Base-by-base conservation (phyloP, 2,888 invertebrate genomes). In the Doris montereyensis region DNA sequence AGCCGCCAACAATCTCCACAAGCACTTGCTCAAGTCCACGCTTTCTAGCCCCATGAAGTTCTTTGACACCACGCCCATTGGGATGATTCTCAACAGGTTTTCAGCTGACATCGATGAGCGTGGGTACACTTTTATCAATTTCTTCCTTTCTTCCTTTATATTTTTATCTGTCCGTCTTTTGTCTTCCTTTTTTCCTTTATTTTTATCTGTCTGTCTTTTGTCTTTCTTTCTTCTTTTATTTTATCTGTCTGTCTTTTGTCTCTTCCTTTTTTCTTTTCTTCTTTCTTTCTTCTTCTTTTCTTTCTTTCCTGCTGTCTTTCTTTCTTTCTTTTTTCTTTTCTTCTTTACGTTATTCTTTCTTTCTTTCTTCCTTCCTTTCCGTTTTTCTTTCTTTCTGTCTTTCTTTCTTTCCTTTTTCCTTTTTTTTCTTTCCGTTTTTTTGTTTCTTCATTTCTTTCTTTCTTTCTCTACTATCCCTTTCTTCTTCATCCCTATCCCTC, bases 1-100 rank as follows among this genome's bases (percentile, higher is more conserved):
- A 78, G 94, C 94, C 2, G 93, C 94, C 0, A 93, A 92, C 58
- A 89, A 86, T 10, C 90, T 94, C 65, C 89, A 89, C 77, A 84
- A 86, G 76, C 73, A 78, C 2, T 83, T 88, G 35, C 84, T 88
- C 72, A 77, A 79, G 41, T 86, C 86, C 58, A 86, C 87, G 57
- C 71, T 89, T 70, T 78, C 81, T 0, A 86, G 87, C 52, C 87
- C 88, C 1, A 89, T 89, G 88, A 85, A 82, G 75, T 91, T 89
- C 84, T 91, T 89, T 84, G 91, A 89, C 76, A 88, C 84, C 35
- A 91, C 87, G 13, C 88, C 91, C 1, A 84, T 88, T 30, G 91
- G 90, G 2, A 85, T 89, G 67, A 88, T 90, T 28, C 83, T 91
- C 73, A 91, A 90, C 80, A 84, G 91, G 77, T 91, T 91, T 81